These are phyloP conservation scores for Chironomus striatipennis DNA, from an alignment of 1,140 invertebrate genomes.

Conservation along the genomic window DNA sequence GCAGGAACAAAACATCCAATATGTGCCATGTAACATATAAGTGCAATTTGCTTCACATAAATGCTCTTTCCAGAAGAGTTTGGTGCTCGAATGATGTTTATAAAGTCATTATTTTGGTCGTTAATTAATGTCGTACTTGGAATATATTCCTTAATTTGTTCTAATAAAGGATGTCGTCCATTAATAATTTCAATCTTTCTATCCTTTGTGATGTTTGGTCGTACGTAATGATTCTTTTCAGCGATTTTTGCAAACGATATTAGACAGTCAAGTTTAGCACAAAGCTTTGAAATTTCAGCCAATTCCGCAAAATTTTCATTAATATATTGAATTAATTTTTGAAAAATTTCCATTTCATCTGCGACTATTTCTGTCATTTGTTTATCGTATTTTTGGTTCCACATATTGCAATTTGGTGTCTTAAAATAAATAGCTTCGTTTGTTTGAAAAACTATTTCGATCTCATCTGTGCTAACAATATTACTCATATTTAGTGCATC, in stretches of 20 bases:
- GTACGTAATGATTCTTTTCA: conserved; percentile 52
- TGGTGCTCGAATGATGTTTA: conserved; percentile 71
- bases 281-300: conserved; percentile 45
- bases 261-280: conserved; percentile 58
- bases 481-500: background rate
- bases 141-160: conserved; percentile 50
- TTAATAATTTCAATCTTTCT: conserved; percentile 50
- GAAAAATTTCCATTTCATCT: conserved; percentile 55
- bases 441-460: conserved; percentile 41
- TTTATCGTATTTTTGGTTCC: conserved; percentile 57
- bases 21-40: conserved; percentile 69
- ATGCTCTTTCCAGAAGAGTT: conserved; percentile 84
- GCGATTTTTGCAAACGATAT: conserved; percentile 55
- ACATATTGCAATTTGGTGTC: conserved; percentile 50
- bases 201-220: conserved; percentile 48
- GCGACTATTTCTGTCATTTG: conserved; percentile 55
- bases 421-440: conserved; percentile 53
- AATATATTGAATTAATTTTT: conserved; percentile 49
- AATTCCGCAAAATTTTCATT: conserved; percentile 46
- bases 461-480: background rate
- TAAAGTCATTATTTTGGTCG: conserved; percentile 40
- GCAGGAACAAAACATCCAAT: conserved; percentile 72
- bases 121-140: conserved; percentile 57
- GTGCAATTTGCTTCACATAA: conserved; percentile 67
- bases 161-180: conserved; percentile 64